Percentiles rank a stretch among this genome's conserved stretches.
Evolutionary conservation across 2,113 vertebrate species (phyloP).

Genomic region (Seriola rivoliana): DNA sequence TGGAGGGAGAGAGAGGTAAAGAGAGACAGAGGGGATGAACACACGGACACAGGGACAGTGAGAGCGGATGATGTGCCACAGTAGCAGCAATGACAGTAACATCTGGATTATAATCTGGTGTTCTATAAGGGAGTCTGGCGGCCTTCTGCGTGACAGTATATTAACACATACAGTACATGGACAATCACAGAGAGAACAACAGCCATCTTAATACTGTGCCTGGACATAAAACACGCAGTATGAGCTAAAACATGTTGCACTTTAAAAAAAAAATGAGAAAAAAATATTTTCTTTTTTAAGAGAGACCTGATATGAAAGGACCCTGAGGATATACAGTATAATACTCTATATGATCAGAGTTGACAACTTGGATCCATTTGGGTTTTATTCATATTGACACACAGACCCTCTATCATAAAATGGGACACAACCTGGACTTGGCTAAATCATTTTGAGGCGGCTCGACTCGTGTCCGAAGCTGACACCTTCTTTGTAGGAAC

Average conservation of each 20-base stretch:
- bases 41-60: background rate
- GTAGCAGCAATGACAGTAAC: constrained; percentile 22
- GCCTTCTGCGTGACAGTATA: constrained; percentile 1
- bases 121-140: constrained; percentile 12
- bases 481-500: background rate
- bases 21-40: background rate
- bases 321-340: background rate
- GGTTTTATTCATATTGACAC: background rate
- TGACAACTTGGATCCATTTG: background rate
- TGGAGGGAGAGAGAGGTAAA: constrained; percentile 7
- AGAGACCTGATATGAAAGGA: background rate
- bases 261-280: background rate
- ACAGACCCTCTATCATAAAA: background rate
- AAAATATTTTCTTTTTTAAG: no score
- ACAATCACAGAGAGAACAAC: background rate
- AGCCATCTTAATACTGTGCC: background rate
- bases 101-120: constrained; percentile 47
- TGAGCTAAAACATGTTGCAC: background rate
- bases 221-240: background rate
- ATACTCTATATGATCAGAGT: background rate
- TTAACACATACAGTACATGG: background rate
- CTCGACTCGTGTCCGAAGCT: background rate
- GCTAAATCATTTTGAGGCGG: background rate
- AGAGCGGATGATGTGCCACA: constrained; percentile 18
- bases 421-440: background rate